Evolutionary conservation across 2,888 invertebrate genomes (phyloP), one percentile per base, ranked within the genome.

Genomic region (Drosophila mercatorum): DNA sequence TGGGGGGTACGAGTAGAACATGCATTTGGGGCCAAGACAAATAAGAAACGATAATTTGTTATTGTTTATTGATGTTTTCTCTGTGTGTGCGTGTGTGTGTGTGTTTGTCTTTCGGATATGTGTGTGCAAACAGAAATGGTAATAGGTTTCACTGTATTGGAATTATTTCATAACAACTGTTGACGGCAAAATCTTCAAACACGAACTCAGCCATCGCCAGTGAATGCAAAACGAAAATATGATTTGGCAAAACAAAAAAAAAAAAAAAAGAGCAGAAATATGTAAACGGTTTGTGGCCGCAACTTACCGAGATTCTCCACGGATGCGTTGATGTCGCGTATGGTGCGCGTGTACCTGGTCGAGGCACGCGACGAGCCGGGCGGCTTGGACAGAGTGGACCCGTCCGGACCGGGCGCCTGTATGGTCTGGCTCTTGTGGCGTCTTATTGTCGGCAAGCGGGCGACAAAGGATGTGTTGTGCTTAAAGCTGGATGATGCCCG

Each of bases 381-480:
- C 43, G 90, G 91, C 86, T 90, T 93, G 63, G 89, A 87, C 43
- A 83, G 69, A 10, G 78, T 68, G 36, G 64, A 38, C 43, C 83
- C 83, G 49, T 85, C 86, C 26, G 78, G 59, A 12, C 92, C 96
- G 49, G 96, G 96, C 71, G 96, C 95, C 92, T 96, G 96, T 90
- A 96, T 94, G 73, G 96, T 95, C 83, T 96, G 95, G 92, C 96
- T 96, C 93, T 96, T 96, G 94, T 96, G 96, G 47, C 97, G 95
- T 72, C 97, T 95, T 93, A 97, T 97, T 77, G 97, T 97, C 88
- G 97, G 97, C 93, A 97, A 94, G 85, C 97, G 95, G 91, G 97
- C 97, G 92, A 97, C 97, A 94, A 98, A 98, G 66, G 97, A 97
- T 85, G 97, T 96, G 94, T 97, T 97, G 95, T 97, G 97, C 94